Evolutionary conservation across 2,888 invertebrate genomes (phyloP).

Genomic region (Ischnus inquisitorius): DNA sequence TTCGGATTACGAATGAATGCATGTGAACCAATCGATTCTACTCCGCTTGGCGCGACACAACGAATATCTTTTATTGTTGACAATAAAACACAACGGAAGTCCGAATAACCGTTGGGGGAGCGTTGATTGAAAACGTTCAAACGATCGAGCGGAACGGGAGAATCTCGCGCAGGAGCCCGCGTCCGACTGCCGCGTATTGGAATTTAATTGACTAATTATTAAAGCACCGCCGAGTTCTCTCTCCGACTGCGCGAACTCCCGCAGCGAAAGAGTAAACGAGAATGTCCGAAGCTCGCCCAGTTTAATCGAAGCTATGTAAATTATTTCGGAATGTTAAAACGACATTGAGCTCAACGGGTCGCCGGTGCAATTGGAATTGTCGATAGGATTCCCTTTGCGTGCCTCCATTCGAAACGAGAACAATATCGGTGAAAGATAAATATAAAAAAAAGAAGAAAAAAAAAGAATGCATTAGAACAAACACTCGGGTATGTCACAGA

Average conservation of each 20-base stretch:
- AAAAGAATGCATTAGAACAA: background rate
- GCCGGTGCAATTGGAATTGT: slow-evolving; percentile 38
- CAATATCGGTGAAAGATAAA: slow-evolving; percentile 18
- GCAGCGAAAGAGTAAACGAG: background rate
- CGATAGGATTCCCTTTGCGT: slow-evolving; percentile 38
- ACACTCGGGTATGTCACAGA: background rate
- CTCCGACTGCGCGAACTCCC: background rate
- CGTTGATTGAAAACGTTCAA: slow-evolving; percentile 15
- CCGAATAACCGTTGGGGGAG: background rate
- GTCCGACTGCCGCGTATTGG: slow-evolving; percentile 6
- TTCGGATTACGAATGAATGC: background rate
- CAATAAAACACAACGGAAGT: background rate
- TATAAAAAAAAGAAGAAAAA: slow-evolving; percentile 5
- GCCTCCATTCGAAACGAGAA: slow-evolving; percentile 16
- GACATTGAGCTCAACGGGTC: background rate
- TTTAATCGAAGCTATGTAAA: slow-evolving; percentile 54
- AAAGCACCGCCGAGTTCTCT: background rate
- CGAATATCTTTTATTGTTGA: background rate
- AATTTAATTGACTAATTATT: slow-evolving; percentile 37
- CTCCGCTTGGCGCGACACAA: background rate
- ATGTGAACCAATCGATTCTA: too few species aligned
- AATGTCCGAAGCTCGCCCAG: slow-evolving; percentile 33
- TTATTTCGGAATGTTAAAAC: slow-evolving; percentile 40
- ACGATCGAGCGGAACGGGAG: background rate
- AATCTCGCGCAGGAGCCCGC: background rate